phyloP scores from a whole-genome alignment of 2,797 vertebrate species.

The Halcyon smyrnensis region DNA sequence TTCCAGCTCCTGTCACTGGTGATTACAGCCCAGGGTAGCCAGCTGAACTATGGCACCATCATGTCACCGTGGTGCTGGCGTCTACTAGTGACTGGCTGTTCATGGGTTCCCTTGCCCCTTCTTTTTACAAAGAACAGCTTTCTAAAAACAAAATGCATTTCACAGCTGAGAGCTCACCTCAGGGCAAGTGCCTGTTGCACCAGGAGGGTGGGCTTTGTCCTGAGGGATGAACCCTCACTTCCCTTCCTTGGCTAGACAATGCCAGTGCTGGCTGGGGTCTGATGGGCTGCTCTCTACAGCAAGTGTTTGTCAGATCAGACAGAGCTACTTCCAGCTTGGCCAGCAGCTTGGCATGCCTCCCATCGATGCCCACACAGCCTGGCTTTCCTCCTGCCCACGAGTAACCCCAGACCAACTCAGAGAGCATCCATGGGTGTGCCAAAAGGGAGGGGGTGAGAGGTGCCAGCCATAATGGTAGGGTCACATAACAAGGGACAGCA shows the following conservation, averaged over 20 bases:
- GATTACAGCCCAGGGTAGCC: not conserved
- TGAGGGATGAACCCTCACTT: not conserved
- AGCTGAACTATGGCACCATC: not conserved
- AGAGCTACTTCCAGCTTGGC: not conserved
- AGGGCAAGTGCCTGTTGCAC: not conserved
- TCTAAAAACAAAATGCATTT: not conserved
- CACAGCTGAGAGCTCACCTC: not conserved
- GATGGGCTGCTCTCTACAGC: not conserved
- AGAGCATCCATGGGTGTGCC: not conserved
- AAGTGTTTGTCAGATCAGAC: not conserved
- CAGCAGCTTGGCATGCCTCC: not conserved
- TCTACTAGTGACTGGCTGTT: not conserved
- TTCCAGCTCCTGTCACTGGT: not conserved
- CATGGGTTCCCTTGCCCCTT: not conserved
- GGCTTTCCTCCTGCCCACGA: not conserved
- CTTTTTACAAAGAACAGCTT: not conserved
- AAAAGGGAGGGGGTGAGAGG: not conserved
- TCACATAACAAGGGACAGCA: not conserved
- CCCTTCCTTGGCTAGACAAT: fast-evolving
- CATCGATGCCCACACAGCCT: not conserved
- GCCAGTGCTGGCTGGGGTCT: fast-evolving
- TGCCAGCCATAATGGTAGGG: not conserved
- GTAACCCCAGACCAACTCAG: not conserved
- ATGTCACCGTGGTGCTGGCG: fast-evolving
- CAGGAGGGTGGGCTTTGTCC: not conserved